Percentiles rank a stretch among this genome's conserved stretches.
Conservation (phyloP, 2,797 vertebrate genomes). For the Sandelia bainsii region DNA sequence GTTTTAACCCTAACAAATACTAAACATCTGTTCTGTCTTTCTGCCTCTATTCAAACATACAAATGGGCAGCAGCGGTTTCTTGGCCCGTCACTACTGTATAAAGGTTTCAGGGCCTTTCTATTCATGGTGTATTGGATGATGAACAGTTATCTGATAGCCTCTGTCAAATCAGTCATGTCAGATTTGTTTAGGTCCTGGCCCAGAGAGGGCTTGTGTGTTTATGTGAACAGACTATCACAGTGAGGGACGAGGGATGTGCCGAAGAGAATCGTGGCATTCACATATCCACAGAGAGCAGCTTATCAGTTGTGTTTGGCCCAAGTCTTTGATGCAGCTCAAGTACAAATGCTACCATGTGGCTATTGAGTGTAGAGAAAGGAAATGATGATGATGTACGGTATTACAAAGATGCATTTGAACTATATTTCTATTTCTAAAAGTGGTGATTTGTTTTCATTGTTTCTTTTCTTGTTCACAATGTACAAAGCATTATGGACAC, state of each 20-base stretch:
- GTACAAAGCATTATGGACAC: conserved; percentile 36
- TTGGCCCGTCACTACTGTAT: conserved; percentile 56
- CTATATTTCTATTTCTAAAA: background rate
- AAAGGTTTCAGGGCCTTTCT: conserved; percentile 72
- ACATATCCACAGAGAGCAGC: conserved; percentile 72
- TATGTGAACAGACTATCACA: conserved; percentile 77
- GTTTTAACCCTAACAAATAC: conserved; percentile 61
- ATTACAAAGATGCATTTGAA: conserved; percentile 37
- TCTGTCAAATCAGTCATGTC: conserved; percentile 84
- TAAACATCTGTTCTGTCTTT: conserved; percentile 67
- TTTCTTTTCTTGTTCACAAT: conserved; percentile 5
- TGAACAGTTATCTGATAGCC: conserved; percentile 83
- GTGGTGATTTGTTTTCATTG: background rate
- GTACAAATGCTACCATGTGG: conserved; percentile 67
- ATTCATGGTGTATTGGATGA: conserved; percentile 74
- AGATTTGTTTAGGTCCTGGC: conserved; percentile 83
- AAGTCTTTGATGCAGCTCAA: conserved; percentile 70
- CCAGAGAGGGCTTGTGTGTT: conserved; percentile 72
- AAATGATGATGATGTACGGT: conserved; percentile 14
- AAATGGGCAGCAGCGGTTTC: conserved; percentile 66
- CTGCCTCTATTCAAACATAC: conserved; percentile 55
- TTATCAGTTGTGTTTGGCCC: conserved; percentile 76
- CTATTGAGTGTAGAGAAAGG: conserved; percentile 38
- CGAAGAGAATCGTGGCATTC: conserved; percentile 68
- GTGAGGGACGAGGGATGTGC: conserved; percentile 74